These are phyloP conservation scores for Uromys caudimaculatus DNA, from an alignment of 2,797 vertebrate species.

Conservation along the genomic window DNA sequence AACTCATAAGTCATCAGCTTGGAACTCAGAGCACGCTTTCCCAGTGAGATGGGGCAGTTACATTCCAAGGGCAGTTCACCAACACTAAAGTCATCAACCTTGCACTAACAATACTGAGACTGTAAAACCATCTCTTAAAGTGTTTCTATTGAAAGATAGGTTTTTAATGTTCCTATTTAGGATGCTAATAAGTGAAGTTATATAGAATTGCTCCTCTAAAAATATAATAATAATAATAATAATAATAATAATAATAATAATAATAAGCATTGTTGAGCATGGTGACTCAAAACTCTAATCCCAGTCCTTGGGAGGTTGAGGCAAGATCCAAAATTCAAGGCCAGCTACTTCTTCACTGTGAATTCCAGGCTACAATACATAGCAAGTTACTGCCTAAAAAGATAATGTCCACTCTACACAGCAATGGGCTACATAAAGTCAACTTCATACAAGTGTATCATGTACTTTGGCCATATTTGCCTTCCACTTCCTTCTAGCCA, in stretches of 20 bases:
- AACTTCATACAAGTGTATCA: neutral
- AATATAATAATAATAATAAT: neutral
- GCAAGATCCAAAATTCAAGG: neutral
- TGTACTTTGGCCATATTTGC: neutral
- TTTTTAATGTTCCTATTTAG: conserved; percentile 25
- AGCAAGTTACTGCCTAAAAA: neutral
- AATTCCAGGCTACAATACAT: neutral
- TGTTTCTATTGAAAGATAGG: conserved; percentile 53
- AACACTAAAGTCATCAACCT: conserved; percentile 69
- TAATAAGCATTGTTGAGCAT: neutral
- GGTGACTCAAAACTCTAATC: neutral
- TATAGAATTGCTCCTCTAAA: neutral
- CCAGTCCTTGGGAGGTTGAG: neutral
- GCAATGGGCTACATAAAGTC: neutral
- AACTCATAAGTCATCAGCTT: conserved; percentile 75
- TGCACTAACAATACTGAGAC: conserved; percentile 49
- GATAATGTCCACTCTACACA: neutral
- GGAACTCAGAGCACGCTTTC: conserved; percentile 74
- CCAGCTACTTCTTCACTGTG: neutral
- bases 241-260: neutral
- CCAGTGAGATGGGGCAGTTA: conserved; percentile 35
- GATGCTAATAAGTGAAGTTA: neutral
- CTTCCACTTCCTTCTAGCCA: neutral
- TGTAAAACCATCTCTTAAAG: conserved; percentile 39
- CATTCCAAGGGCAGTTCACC: conserved; percentile 63